Base-by-base conservation (phyloP, 2,797 vertebrate species). In the Otus scops region DNA sequence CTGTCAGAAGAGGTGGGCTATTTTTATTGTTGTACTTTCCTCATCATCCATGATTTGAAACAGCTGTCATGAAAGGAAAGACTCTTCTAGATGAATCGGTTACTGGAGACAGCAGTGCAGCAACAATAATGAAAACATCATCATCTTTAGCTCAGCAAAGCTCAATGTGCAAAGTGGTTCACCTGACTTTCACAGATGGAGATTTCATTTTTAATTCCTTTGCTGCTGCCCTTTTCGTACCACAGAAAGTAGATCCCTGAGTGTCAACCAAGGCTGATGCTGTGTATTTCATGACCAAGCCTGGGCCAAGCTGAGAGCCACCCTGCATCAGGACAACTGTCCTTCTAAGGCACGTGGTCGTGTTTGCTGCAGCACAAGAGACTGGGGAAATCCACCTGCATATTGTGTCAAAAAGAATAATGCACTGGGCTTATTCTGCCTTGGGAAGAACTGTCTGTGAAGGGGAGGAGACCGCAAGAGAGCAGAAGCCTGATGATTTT, bases 161-260 rank as follows among this genome's bases (percentile, higher is more conserved):
- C n/a, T 61, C 18, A 11, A 2, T 0, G 14, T 68, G 50, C 4
- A 0, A 6, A 28, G 22, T 3, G 21, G 9, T 22, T 84, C 54
- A 17, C 19, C 43, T 13, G 50, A 11, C 9, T 39, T 54, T 54
- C 36, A 50, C 32, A 43, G 43, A 26, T 11, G 43, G 41, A 23
- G 14, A 1, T 50, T 59, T 38, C 10, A 13, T 11, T 59, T 48
- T 34, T 11, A 30, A 36, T 43, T 59, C 24, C 21, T 71, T 59
- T 7, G 1, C 24, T 41, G 18, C 36, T 21, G 34, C 41, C 36
- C 27, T 21, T 36, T n/a, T 50, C 20, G 16, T 36, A 34, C 5
- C 43, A 19, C 24, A 43, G 22, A 14, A 34, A 13, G 57, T 3
- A n/a, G 10, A 30, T 24, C 21, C 43, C 48, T 13, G 38, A 34